Base-by-base conservation (phyloP, 2,888 invertebrate genomes). In the Sycophila texana region DNA sequence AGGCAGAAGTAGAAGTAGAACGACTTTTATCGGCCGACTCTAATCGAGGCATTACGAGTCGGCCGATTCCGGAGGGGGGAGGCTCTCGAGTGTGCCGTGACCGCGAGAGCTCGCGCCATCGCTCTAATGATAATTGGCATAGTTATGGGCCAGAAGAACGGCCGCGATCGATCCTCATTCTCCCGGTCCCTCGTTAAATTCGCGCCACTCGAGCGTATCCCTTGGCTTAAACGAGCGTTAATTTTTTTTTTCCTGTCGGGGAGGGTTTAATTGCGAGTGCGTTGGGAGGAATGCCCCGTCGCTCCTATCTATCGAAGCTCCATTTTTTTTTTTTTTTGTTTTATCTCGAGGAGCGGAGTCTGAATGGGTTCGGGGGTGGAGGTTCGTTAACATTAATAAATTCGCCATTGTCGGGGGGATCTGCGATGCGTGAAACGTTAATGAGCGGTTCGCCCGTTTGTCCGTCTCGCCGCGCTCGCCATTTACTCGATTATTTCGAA, bases 91-190 rank as follows among this genome's bases (percentile, higher is more conserved):
- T 53, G 71, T 71, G 65, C 18, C 57, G 65, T 57, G 70, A 66
- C 66, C 66, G 53, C 72, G 60, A 76, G 68, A 57, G 16, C 39
- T 26, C n/a, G 30, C 4, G 26, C 39, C 26, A 58, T 58, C 57
- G 55, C 16, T 30, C 16, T 65, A 77, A 72, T 68, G 53, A 74
- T 78, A 63, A 78, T 78, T 73, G 61, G 60, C 55, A 47, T 67
- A 67, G 60, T 73, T 78, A 77, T 58, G 55, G 20, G 66, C 39
- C 39, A 39, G 39, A 7, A 39, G 39, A 39, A 39, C 39, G 39
- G 39, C 49, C 10, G 16, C 18, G 51, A 78, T 78, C 77, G 77
- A 68, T 73, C 55, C 68, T 39, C 39, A 39, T 5, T 39, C 39
- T 39, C 39, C 39, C 39, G 39, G 16, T 63, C 20, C 68, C 68